These are phyloP conservation scores for Botia almorhae DNA, from an alignment of 2,797 vertebrate species.

Conservation along the genomic window DNA sequence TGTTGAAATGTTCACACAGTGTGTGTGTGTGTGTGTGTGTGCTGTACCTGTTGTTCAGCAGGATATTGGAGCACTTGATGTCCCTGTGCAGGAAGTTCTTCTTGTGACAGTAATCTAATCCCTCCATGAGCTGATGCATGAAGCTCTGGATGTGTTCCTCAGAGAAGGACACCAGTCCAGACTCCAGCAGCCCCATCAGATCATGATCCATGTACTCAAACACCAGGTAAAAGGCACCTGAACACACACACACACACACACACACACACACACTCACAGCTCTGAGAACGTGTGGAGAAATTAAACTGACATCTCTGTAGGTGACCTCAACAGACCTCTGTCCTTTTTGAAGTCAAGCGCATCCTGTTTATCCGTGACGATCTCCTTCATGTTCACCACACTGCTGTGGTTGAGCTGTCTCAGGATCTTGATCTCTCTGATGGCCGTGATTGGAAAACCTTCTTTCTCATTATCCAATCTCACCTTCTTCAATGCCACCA, in stretches of 20 bases:
- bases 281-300: too few species aligned
- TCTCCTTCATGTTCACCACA: constrained; percentile 99
- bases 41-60: constrained; percentile 93
- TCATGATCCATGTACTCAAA: constrained; percentile 99
- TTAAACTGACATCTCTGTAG: too few species aligned
- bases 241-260: neutral
- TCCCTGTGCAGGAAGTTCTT: constrained; percentile 99
- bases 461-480: constrained; percentile 98
- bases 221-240: constrained; percentile 98
- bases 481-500: constrained; percentile 98
- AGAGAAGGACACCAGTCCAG: constrained; percentile 96
- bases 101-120: constrained; percentile 98
- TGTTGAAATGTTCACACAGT: too few species aligned
- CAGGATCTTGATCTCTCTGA: constrained; percentile 98
- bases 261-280: neutral
- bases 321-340: constrained; percentile 81
- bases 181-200: constrained; percentile 98
- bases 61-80: constrained; percentile 99
- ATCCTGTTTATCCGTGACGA: constrained; percentile 98
- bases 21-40: too few species aligned
- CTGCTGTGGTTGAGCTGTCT: constrained; percentile 96
- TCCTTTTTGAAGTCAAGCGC: constrained; percentile 99
- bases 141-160: constrained; percentile 98
- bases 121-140: constrained; percentile 99
- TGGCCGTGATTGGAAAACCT: constrained; percentile 98